Conservation (phyloP, 2,888 invertebrate species). For the Pemphredon lugubris region DNA sequence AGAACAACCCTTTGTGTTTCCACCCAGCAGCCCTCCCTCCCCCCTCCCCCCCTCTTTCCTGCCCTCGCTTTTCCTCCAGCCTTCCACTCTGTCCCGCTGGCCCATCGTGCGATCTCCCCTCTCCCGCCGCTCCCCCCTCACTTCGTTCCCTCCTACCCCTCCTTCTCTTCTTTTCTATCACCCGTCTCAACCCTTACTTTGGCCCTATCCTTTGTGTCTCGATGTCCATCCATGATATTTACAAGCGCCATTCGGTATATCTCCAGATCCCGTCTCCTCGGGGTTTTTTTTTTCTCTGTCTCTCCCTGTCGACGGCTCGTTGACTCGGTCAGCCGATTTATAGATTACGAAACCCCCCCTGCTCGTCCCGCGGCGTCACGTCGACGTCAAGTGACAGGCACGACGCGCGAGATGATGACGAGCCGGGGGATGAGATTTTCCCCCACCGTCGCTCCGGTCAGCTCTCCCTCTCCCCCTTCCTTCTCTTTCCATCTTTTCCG, state of each 20-base stretch:
- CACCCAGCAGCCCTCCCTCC: slow-evolving; percentile 38
- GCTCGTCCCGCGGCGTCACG: slow-evolving; percentile 4
- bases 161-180: slow-evolving; percentile 13
- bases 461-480: neutral
- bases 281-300: neutral
- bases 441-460: neutral
- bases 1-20: slow-evolving; percentile 70
- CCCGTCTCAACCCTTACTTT: slow-evolving; percentile 33
- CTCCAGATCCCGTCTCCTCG: slow-evolving; percentile 34
- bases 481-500: neutral
- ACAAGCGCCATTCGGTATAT: slow-evolving; percentile 66
- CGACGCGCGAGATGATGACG: neutral
- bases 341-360: slow-evolving; percentile 16
- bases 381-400: slow-evolving; percentile 11
- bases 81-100: slow-evolving; percentile 33
- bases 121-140: slow-evolving; percentile 28
- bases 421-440: neutral
- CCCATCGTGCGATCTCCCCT: slow-evolving; percentile 35
- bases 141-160: slow-evolving; percentile 19
- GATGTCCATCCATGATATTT: slow-evolving; percentile 65
- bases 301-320: neutral
- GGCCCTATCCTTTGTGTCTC: slow-evolving; percentile 60
- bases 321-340: slow-evolving; percentile 18
- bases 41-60: slow-evolving; percentile 29
- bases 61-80: slow-evolving; percentile 38